Percentiles rank a stretch among this genome's conserved stretches.
phyloP scores from a whole-genome alignment of 2,797 vertebrate genomes.

The Rhabdophis nuchalis region DNA sequence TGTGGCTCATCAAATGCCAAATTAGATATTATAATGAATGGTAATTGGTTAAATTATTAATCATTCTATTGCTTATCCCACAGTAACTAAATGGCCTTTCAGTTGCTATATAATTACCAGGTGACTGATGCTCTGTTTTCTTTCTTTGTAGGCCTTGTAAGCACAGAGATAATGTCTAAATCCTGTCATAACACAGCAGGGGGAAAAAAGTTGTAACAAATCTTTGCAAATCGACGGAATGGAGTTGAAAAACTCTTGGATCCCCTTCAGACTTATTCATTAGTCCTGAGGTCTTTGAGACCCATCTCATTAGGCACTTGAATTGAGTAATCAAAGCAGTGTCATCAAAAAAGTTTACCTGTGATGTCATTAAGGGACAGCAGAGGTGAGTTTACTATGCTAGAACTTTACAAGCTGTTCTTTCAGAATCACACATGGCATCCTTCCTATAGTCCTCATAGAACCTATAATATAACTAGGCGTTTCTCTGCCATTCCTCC shows the following conservation, averaged over 20 bases:
- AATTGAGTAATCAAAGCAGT: not conserved
- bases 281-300: not conserved
- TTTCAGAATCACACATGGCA: not conserved
- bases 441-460: not conserved
- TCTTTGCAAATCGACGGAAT: constrained; percentile 20
- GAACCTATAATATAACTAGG: not conserved
- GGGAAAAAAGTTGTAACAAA: constrained; percentile 19
- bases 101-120: constrained; percentile 70
- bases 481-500: not conserved
- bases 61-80: constrained; percentile 73
- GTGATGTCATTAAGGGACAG: not conserved
- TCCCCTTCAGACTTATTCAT: not conserved
- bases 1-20: constrained; percentile 70
- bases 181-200: constrained; percentile 49
- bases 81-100: constrained; percentile 69
- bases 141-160: constrained; percentile 55
- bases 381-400: not conserved
- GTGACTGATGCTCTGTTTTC: constrained; percentile 68
- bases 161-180: constrained; percentile 42
- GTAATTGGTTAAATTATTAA: constrained; percentile 76
- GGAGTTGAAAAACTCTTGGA: constrained; percentile 19
- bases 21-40: constrained; percentile 69
- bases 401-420: not conserved
- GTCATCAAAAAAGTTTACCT: not conserved
- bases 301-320: not conserved